Percentiles rank a stretch among this genome's conserved stretches.
phyloP scores from a whole-genome alignment of 2,113 vertebrate genomes.

The Corythornis cristatus region DNA sequence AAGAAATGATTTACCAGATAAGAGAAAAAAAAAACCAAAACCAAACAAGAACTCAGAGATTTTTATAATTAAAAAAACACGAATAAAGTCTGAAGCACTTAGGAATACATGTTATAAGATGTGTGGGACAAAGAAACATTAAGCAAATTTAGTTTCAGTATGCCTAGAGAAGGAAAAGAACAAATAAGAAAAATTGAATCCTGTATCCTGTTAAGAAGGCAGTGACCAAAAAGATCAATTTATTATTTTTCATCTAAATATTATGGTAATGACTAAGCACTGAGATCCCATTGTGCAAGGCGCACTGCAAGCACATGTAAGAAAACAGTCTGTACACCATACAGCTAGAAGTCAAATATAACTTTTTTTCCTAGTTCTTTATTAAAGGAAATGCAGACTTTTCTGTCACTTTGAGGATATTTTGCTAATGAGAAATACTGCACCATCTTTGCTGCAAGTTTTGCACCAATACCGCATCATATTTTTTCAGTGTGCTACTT shows the following conservation, averaged over 20 bases:
- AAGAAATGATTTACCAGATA: not conserved
- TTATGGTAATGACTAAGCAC: not conserved
- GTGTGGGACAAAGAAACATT: not conserved
- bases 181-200: not conserved
- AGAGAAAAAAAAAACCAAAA: too few species aligned
- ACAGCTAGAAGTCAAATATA: not conserved
- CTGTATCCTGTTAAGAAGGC: not conserved
- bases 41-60: not conserved
- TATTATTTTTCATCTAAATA: conserved; percentile 13
- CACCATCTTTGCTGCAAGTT: not conserved
- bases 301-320: not conserved
- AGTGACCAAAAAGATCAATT: not conserved
- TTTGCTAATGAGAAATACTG: not conserved
- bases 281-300: not conserved
- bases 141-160: not conserved
- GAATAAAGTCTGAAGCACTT: not conserved
- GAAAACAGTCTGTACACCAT: not conserved
- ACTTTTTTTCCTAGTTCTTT: not conserved
- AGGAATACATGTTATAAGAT: not conserved
- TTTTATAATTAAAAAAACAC: not conserved
- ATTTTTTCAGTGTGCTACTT: not conserved
- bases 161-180: not conserved
- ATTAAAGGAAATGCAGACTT: not conserved
- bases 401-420: not conserved
- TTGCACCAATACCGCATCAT: not conserved